These are phyloP conservation scores for Branchellion lobata DNA, from an alignment of 2,888 invertebrate species.

Conservation along the genomic window DNA sequence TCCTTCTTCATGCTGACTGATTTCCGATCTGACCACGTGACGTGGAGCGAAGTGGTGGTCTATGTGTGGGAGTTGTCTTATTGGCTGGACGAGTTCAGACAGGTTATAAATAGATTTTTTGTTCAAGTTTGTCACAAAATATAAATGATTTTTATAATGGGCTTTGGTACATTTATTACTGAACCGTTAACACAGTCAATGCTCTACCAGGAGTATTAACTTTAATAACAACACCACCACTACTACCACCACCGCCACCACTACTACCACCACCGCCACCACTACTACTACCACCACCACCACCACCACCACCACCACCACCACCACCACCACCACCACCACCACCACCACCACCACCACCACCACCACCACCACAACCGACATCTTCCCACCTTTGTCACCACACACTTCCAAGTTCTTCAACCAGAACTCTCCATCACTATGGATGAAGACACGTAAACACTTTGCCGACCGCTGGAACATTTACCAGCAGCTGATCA, in stretches of 20 bases:
- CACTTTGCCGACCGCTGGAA: slow-evolving; percentile 61
- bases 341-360: slow-evolving; percentile 51
- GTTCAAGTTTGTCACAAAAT: no score
- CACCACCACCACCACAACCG: no score
- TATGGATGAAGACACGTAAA: slow-evolving; percentile 55
- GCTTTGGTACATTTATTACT: no score
- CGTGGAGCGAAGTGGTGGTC: slow-evolving; percentile 55
- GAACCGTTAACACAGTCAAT: no score
- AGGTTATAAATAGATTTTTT: slow-evolving; percentile 57
- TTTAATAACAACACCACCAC: background rate
- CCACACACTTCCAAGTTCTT: slow-evolving; percentile 59
- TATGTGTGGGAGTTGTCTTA: slow-evolving; percentile 59
- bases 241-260: background rate
- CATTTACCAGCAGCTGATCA: slow-evolving; percentile 58
- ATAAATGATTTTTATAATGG: no score
- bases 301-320: no score
- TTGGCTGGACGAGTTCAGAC: slow-evolving; percentile 59
- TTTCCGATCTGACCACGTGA: slow-evolving; percentile 52
- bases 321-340: background rate
- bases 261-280: no score
- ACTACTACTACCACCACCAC: no score
- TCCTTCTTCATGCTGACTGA: slow-evolving; percentile 59
- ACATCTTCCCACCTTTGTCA: slow-evolving; percentile 57
- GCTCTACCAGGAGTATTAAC: background rate
- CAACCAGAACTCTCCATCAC: slow-evolving; percentile 55